Evolutionary conservation across 2,113 vertebrate species (phyloP).

Genomic region (Papio anubis): DNA sequence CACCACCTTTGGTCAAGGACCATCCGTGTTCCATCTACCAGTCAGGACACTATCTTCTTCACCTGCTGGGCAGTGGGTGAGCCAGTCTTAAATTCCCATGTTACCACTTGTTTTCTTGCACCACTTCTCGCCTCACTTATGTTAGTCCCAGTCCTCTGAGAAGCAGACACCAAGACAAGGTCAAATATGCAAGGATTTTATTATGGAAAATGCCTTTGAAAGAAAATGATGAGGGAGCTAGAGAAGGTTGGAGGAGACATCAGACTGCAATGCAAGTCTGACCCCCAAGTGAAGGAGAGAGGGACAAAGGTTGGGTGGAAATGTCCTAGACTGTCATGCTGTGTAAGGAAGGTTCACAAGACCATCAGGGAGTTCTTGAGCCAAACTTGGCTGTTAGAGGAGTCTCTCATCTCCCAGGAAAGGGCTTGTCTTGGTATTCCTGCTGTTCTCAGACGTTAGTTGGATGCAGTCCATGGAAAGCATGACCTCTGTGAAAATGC

Average conservation of each 20-base stretch:
- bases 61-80: neutral
- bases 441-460: neutral
- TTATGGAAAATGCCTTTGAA: neutral
- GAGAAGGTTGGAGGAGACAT: neutral
- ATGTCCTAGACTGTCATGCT: neutral
- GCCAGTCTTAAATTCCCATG: neutral
- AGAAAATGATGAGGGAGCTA: neutral
- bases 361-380: neutral
- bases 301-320: neutral
- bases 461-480: neutral
- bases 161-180: neutral
- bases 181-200: neutral
- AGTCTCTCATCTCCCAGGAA: neutral
- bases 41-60: neutral
- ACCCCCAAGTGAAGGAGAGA: neutral
- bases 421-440: neutral
- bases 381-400: neutral
- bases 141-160: neutral
- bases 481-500: neutral
- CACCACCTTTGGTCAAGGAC: neutral
- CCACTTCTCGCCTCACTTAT: neutral
- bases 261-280: neutral
- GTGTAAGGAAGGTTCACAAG: neutral
- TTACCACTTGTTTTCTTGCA: neutral
- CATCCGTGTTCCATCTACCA: neutral